Evolutionary conservation across 2,797 vertebrate genomes (phyloP).

Genomic region (Pelodytes ibericus): DNA sequence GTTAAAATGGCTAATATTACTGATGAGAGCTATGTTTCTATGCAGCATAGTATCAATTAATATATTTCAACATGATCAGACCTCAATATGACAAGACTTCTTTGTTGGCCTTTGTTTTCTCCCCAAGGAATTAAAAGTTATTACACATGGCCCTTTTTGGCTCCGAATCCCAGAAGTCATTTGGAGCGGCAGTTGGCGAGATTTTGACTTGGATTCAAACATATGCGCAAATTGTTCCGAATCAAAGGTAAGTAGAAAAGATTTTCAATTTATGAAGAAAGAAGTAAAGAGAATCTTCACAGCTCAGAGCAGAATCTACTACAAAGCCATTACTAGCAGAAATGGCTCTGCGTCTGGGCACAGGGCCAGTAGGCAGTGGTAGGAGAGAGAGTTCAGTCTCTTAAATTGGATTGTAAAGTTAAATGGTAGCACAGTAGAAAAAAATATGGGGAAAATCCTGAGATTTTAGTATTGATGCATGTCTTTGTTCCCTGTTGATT

Average conservation of each 20-base stretch:
- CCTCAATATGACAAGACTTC: too few species aligned
- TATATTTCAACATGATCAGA: too few species aligned
- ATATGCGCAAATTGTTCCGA: conserved; percentile 39
- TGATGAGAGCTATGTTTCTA: too few species aligned
- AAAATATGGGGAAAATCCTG: conserved; percentile 23
- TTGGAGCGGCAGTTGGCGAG: conserved; percentile 63
- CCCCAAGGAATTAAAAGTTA: too few species aligned
- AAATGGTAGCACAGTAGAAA: conserved; percentile 23
- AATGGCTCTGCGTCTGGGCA: conserved; percentile 31
- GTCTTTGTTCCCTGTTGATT: background rate
- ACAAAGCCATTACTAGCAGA: conserved; percentile 18
- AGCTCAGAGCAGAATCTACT: conserved; percentile 28
- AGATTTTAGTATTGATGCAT: conserved; percentile 15
- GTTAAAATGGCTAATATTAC: too few species aligned
- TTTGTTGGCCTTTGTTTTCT: too few species aligned
- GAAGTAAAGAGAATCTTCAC: conserved; percentile 36
- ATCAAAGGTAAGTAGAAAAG: conserved; percentile 42
- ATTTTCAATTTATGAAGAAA: conserved; percentile 49
- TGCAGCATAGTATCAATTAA: too few species aligned
- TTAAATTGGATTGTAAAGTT: conserved; percentile 49
- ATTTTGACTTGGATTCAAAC: conserved; percentile 46
- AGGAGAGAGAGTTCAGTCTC: conserved; percentile 31
- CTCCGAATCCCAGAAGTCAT: conserved; percentile 61
- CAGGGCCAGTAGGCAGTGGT: conserved; percentile 29
- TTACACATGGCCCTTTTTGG: too few species aligned